These are phyloP conservation scores for Phallusia fumigata DNA, from an alignment of 23 tunicate genomes.

Conservation along the genomic window DNA sequence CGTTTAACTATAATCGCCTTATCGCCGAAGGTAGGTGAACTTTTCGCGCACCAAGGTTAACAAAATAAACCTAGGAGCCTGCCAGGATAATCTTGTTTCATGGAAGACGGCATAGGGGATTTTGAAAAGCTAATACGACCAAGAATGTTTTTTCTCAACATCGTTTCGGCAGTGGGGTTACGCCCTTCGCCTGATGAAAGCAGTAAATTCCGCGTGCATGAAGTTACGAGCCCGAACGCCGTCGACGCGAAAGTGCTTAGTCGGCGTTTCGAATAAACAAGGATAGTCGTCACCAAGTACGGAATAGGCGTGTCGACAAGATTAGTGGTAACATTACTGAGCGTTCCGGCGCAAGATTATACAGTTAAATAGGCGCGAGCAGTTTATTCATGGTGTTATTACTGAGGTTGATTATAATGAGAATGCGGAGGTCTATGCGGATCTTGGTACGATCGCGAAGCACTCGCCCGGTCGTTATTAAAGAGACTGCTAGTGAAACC, in stretches of 20 bases:
- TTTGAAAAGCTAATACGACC: too few species aligned
- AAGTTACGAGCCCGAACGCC: neutral
- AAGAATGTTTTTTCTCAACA: too few species aligned
- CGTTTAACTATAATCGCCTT: neutral
- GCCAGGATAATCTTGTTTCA: too few species aligned
- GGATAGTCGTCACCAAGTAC: neutral
- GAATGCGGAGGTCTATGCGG: neutral
- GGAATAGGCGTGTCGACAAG: neutral
- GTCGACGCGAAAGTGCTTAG: neutral
- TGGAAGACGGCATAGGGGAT: too few species aligned
- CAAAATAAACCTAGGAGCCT: too few species aligned
- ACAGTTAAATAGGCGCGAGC: conserved; percentile 10
- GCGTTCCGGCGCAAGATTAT: neutral
- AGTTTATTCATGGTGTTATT: conserved; percentile 6
- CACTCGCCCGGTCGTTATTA: neutral
- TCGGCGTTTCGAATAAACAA: conserved; percentile 10
- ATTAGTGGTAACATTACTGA: neutral
- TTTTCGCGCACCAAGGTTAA: neutral
- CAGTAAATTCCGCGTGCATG: neutral
- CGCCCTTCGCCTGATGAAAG: neutral
- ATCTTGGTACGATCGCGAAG: neutral
- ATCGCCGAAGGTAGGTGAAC: neutral
- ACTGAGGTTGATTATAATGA: neutral
- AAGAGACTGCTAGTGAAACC: neutral
- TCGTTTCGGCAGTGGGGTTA: too few species aligned